Percentiles rank a stretch among this genome's conserved stretches.
Conservation (phyloP, 1,140 invertebrate genomes). For the Pachyrhynchus sulphureomaculatus region DNA sequence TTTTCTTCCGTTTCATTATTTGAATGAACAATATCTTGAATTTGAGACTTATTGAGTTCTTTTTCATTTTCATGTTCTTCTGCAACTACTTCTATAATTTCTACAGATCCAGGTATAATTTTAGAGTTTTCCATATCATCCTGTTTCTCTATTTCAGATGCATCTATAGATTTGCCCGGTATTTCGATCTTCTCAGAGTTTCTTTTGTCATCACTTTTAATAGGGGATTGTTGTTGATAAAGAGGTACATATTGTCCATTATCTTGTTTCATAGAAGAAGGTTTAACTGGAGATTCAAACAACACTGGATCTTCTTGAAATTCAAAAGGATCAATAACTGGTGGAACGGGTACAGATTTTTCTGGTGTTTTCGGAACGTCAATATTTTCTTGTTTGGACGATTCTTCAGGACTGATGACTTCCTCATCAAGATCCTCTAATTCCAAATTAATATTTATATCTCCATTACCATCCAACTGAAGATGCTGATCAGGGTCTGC, state of each 20-base stretch:
- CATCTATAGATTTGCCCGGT: not conserved
- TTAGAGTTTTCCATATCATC: not conserved
- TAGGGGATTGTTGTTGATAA: slow-evolving; percentile 29
- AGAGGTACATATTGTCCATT: slow-evolving; percentile 21
- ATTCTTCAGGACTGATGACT: slow-evolving; percentile 26
- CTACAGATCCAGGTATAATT: slow-evolving; percentile 35
- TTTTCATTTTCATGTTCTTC: slow-evolving; percentile 49
- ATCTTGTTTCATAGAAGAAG: slow-evolving; percentile 30
- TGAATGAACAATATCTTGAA: slow-evolving; percentile 42
- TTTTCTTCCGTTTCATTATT: slow-evolving; percentile 13
- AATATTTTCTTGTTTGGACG: not conserved
- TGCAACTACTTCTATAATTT: slow-evolving; percentile 44
- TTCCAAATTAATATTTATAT: slow-evolving; percentile 48
- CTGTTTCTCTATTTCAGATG: not conserved
- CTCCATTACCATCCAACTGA: slow-evolving; percentile 46
- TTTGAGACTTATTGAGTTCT: slow-evolving; percentile 47
- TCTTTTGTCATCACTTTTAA: slow-evolving; percentile 16
- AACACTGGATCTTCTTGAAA: slow-evolving; percentile 49
- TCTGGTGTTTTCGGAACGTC: not conserved
- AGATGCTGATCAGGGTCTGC: slow-evolving; percentile 49
- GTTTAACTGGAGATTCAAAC: slow-evolving; percentile 38
- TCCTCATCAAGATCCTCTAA: slow-evolving; percentile 46
- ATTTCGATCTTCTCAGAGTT: not conserved
- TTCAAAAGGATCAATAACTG: slow-evolving; percentile 55
- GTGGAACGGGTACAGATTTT: not conserved